Percentiles rank a stretch among this genome's conserved stretches.
phyloP scores from a whole-genome alignment of 2,888 invertebrate species.

The Apamea monoglypha region DNA sequence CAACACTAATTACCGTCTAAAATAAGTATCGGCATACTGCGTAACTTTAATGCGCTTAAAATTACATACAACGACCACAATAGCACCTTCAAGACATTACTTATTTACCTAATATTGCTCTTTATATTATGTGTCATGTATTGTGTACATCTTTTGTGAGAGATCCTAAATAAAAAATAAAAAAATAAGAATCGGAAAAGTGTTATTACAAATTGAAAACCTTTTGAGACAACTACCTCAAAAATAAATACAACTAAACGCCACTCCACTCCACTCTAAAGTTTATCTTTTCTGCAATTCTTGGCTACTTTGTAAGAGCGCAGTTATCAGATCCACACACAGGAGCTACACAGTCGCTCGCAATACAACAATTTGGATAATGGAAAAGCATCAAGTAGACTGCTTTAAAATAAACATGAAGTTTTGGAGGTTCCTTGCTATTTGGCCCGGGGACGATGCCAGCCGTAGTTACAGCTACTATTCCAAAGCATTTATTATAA shows the following conservation, averaged over 20 bases:
- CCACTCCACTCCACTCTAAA: constrained; percentile 43
- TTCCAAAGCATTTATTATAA: constrained; percentile 66
- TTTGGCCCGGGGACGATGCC: constrained; percentile 69
- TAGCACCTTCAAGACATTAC: no score
- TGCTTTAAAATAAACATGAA: constrained; percentile 76
- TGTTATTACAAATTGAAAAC: neutral
- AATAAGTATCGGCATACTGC: neutral
- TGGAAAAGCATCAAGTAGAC: constrained; percentile 72
- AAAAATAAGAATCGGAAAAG: neutral
- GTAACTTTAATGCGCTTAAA: neutral
- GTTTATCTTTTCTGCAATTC: constrained; percentile 25
- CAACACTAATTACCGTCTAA: neutral
- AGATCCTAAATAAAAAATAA: no score
- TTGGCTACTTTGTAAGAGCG: constrained; percentile 27
- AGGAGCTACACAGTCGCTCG: constrained; percentile 22
- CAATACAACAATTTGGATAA: constrained; percentile 46
- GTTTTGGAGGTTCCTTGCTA: constrained; percentile 76
- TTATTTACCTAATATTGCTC: no score
- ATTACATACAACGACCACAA: neutral
- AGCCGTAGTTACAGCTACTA: constrained; percentile 69
- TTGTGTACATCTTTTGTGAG: no score
- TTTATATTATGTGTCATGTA: no score
- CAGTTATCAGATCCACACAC: constrained; percentile 43
- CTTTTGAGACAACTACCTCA: neutral
- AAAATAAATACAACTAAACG: constrained; percentile 8